Evolutionary conservation across 2,888 invertebrate genomes (phyloP), one percentile per base, ranked within the genome.

Genomic region (Thysanoteuthis rhombus): DNA sequence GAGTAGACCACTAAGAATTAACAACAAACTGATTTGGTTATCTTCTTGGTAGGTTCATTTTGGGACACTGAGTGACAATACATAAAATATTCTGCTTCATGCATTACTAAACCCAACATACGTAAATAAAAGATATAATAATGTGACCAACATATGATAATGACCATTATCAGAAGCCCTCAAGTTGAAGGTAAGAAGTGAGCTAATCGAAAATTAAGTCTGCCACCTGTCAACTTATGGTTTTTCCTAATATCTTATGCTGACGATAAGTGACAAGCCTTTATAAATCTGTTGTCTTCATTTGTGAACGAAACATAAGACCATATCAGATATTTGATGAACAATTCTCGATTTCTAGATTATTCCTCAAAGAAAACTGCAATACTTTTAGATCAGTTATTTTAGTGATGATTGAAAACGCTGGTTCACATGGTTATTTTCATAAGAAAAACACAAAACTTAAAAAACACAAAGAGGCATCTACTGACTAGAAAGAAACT

Each of bases 101-200:
- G n/a, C 16, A 75, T 75, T 75, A 75, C 75, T 75, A 75, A 75
- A 75, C 36, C n/a, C n/a, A 75, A 36, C 75, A n/a, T 75, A 75
- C 25, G 25, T 52, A 52, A n/a, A 75, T 75, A 75, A 75, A 75
- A 75, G n/a, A 36, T 36, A 75, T n/a, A 75, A n/a, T 36, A n/a
- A 16, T n/a, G 75, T n/a, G n/a, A 75, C n/a, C 2, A 22, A 36
- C 8, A 16, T 58, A 58, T 58, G 4, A 58, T 75, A n/a, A 75
- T 75, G 75, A 75, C 75, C 75, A 75, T 75, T 75, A 75, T 75
- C 75, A 75, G 75, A 75, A 75, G 75, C 75, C 75, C 75, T 75
- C 75, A 75, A n/a, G n/a, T 75, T 75, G 75, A 75, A 75, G 75
- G 75, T 75, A 75, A 75, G 75, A 75, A 36, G 75, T 75, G n/a